Base-by-base conservation (phyloP, 2,797 vertebrate genomes). In the Lepus oiostolus region DNA sequence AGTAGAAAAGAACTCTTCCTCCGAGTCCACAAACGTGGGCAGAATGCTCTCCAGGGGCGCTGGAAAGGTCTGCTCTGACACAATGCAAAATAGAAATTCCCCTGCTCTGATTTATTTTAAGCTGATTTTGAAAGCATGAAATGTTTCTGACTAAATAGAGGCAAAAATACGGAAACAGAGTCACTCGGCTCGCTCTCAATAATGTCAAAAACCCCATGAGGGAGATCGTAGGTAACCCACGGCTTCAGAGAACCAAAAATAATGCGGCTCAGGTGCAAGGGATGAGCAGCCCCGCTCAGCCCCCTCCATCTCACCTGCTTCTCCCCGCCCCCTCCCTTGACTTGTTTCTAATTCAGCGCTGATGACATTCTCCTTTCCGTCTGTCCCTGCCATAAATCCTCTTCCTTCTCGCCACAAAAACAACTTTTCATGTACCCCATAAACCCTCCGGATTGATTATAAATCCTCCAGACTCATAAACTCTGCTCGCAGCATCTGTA, bases 121-220 rank as follows among this genome's bases (percentile, higher is more conserved):
- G 84, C 65, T 91, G 58, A 89, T 86, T 88, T 87, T 80, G 26
- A 94, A 96, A 92, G 93, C 94, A 95, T 95, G 95, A 95, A 94
- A 91, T 95, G 32, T 74, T 92, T 95, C 93, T 96, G 91, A 95
- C 91, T 95, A 88, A 93, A 88, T 3, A 85, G 83, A 95, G 80
- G 58, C 75, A 91, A 94, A 96, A 97, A 89, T 76, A 86, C 4
- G 24, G 80, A 82, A 93, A 95, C 7, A 70, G 72, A 93, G 87
- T 84, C 91, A 91, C 62, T 67, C 9, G 50, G 91, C 62, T 77
- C 86, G 81, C 80, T 92, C 93, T 95, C 91, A 85, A 67, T 91
- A 86, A 96, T 30, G 79, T 84, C 30, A 80, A 65, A 93, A 95
- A 76, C 24, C 65, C 70, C 85, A 38, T 5, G 91, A 91, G 91